Evolutionary conservation across 2,888 invertebrate species (phyloP).

Genomic region (Orthonychiurus folsomi): DNA sequence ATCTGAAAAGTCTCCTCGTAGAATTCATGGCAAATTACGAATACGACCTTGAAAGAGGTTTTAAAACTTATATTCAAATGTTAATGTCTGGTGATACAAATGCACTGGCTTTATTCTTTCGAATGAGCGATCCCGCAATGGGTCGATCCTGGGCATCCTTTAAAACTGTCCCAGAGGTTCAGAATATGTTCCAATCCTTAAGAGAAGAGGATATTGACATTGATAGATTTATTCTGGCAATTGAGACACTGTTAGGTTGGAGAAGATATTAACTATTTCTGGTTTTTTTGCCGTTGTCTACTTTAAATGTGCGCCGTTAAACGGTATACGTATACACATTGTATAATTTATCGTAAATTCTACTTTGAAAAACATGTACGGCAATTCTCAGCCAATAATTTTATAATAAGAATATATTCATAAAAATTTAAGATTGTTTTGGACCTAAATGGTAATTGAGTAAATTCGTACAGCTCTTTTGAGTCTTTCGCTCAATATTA

Average conservation of each 20-base stretch:
- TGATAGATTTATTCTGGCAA: background rate
- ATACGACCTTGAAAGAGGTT: background rate
- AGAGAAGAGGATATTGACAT: background rate
- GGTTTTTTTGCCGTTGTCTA: too few relatives aligned
- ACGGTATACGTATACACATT: too few relatives aligned
- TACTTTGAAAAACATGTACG: too few relatives aligned
- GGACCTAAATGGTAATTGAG: too few relatives aligned
- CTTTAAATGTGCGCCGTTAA: too few relatives aligned
- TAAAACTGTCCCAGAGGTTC: conserved; percentile 4
- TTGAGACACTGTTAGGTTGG: conserved; percentile 11
- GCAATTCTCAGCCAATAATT: too few relatives aligned
- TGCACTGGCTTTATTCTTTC: background rate
- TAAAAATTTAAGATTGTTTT: too few relatives aligned
- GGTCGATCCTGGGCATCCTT: background rate
- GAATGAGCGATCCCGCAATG: conserved; percentile 3
- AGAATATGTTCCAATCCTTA: background rate
- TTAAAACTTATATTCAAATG: background rate
- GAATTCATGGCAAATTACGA: background rate
- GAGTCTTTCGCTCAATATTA: too few relatives aligned
- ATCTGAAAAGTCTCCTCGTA: background rate
- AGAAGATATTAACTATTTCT: too few relatives aligned
- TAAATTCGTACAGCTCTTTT: too few relatives aligned
- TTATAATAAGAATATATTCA: too few relatives aligned
- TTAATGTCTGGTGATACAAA: background rate
- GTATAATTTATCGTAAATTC: too few relatives aligned